Conservation (phyloP, 2,888 invertebrate genomes). For the Nomada flava region DNA sequence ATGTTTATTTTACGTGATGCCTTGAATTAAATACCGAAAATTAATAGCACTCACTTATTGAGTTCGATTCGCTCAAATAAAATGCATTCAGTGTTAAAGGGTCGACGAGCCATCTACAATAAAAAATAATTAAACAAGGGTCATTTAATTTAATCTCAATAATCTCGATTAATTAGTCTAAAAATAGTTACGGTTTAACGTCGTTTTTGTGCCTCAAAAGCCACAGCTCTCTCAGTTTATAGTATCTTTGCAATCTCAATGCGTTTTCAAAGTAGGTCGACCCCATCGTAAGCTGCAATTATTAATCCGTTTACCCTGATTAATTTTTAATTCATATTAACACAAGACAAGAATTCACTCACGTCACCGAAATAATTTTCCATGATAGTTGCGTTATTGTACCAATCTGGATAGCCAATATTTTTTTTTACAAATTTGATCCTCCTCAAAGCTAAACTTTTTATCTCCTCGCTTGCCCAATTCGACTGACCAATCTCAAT, state of each 20-base stretch:
- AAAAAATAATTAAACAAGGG: neutral
- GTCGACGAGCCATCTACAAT: neutral
- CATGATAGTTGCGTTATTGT: constrained; percentile 68
- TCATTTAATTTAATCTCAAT: too few species aligned
- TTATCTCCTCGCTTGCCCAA: constrained; percentile 1
- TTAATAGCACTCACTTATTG: neutral
- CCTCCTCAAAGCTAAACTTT: neutral
- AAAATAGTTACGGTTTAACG: constrained; percentile 5
- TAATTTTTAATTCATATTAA: neutral
- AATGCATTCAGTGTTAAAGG: constrained; percentile 15
- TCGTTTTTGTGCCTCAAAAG: neutral
- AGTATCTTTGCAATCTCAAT: neutral
- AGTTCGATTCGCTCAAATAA: constrained; percentile 1
- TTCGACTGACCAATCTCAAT: neutral
- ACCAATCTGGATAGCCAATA: constrained; percentile 80
- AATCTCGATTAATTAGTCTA: neutral
- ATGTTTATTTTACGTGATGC: neutral
- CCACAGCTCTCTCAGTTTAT: neutral
- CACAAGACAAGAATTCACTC: neutral
- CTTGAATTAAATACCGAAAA: neutral
- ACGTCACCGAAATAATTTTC: constrained; percentile 8
- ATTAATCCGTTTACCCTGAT: neutral
- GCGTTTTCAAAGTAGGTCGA: constrained; percentile 13
- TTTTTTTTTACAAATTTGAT: constrained; percentile 1
- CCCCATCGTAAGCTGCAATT: constrained; percentile 10